Base-by-base conservation (phyloP, 2,113 vertebrate species). In the Clarias macrocephalus region DNA sequence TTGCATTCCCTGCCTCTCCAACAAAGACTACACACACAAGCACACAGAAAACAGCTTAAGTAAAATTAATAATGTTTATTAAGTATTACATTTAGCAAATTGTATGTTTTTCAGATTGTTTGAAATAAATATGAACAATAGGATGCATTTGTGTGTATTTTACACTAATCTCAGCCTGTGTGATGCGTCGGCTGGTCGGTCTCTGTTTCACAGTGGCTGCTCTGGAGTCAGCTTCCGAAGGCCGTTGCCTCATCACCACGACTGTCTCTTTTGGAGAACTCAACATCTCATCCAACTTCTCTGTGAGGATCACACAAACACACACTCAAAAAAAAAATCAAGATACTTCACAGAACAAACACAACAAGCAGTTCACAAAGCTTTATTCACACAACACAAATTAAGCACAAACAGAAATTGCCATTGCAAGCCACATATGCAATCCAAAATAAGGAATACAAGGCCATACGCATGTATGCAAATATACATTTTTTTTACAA, bases 221-320 rank as follows among this genome's bases (percentile, higher is more conserved):
- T 52, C 97, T 93, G 16, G 97, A 97, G 91, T 99, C 98, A 0
- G 93, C 93, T 0, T 98, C 98, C 0, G 95, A 89, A 0, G 96
- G 95, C 28, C 97, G 96, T 0, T 94, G 93, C 87, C 97, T 94
- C 90, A 98, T 94, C 0, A 97, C 92, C 0, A 98, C 97, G 21
- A 89, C 87, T 11, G 86, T 77, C 92, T 99, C 98, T 54, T 96
- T 93, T 0, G 97, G 83, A 19, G 91, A 95, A 0, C 96, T 97
- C 92, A 99, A 88, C 92, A 99, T 97, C 94, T 99, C 98, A 2
- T 99, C 98, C 94, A 99, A 93, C 91, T 97, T 98, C 93, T 99
- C 98, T 99, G 96, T 16, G 94, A 87, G 91, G 54, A 84, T 72
- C 52, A 89, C 75, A 86, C 1, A 81, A 54, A 77, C 60, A 57